A percentile compares a stretch with the other conserved stretches of the same genome.
Evolutionary conservation across 2,797 vertebrate genomes (phyloP).

Genomic region (Alectoris magna): DNA sequence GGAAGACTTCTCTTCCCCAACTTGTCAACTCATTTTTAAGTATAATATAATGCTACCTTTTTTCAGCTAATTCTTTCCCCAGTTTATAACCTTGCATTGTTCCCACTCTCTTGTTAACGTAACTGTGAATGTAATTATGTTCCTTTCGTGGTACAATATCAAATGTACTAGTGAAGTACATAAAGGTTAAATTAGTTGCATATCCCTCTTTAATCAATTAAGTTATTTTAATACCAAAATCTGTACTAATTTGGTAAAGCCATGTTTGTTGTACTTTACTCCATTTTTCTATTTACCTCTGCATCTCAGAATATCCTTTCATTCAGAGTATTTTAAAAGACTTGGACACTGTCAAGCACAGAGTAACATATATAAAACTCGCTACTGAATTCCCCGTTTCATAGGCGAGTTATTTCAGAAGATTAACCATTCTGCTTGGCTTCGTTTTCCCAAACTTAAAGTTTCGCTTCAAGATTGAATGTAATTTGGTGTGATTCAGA

Average conservation of each 20-base stretch:
- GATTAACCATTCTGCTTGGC: not conserved
- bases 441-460: not conserved
- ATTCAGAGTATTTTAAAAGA: not conserved
- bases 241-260: not conserved
- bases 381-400: not conserved
- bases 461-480: not conserved
- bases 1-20: not conserved
- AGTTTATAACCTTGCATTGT: not conserved
- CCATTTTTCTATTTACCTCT: not conserved
- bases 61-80: not conserved
- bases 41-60: not conserved
- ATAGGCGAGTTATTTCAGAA: not conserved
- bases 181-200: not conserved
- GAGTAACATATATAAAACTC: not conserved
- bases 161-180: not conserved
- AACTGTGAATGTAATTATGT: not conserved
- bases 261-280: not conserved
- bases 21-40: not conserved
- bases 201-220: not conserved
- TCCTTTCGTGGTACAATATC: not conserved
- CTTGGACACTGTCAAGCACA: rapidly evolving
- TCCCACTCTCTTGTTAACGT: not conserved
- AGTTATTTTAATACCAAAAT: not conserved
- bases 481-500: not conserved
- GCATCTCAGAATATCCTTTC: not conserved